Evolutionary conservation across 2,797 vertebrate genomes (phyloP).

Genomic region (Babyrousa celebensis): DNA sequence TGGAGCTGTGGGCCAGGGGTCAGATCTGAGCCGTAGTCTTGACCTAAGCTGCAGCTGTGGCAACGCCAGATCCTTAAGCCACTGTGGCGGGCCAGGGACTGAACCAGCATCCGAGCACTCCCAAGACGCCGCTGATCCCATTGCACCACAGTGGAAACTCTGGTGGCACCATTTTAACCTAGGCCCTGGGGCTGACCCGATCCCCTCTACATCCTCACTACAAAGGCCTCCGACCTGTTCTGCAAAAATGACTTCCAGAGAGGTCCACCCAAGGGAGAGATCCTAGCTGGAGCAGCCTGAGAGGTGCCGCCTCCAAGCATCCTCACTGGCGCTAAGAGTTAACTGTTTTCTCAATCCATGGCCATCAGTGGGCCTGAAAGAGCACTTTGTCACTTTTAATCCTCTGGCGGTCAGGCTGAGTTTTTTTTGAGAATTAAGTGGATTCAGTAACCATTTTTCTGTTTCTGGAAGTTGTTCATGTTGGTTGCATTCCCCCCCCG

Average conservation of each 20-base stretch:
- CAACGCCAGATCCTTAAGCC: too few relatives aligned
- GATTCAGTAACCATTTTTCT: neutral
- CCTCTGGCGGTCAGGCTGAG: neutral
- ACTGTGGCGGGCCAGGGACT: too few relatives aligned
- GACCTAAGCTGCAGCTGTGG: too few relatives aligned
- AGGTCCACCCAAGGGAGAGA: too few relatives aligned
- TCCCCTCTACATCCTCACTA: too few relatives aligned
- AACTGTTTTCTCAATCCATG: neutral
- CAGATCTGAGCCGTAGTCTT: too few relatives aligned
- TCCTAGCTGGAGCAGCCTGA: accelerated
- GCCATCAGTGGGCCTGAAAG: neutral
- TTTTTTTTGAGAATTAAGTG: neutral
- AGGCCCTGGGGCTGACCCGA: neutral
- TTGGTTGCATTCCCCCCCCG: too few relatives aligned
- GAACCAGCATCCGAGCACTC: too few relatives aligned
- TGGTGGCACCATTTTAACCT: neutral
- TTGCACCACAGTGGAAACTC: too few relatives aligned
- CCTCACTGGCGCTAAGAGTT: neutral
- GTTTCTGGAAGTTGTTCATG: neutral
- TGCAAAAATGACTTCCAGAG: neutral
- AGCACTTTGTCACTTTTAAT: neutral
- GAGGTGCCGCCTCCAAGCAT: neutral
- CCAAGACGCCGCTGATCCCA: too few relatives aligned
- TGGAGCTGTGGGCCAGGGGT: too few relatives aligned
- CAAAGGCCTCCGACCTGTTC: neutral